Conservation (phyloP, 2,888 invertebrate genomes). For the Ferdinandea cuprea region DNA sequence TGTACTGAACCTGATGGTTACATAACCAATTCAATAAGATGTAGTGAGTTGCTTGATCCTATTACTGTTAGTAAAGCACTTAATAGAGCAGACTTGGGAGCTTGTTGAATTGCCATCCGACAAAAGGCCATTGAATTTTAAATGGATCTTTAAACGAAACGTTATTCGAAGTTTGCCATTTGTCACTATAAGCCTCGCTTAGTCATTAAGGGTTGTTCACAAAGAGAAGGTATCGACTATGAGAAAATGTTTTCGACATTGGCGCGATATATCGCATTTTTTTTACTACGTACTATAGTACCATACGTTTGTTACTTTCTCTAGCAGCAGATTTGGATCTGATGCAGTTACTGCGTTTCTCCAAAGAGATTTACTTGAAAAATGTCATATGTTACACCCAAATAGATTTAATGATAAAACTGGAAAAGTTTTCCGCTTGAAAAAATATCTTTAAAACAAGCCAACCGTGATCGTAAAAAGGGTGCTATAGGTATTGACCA, state of each 20-base stretch:
- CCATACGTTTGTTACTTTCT: slow-evolving; percentile 9
- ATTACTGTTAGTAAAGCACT: no score
- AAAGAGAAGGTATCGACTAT: slow-evolving; percentile 16
- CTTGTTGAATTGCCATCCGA: neutral
- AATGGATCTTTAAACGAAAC: slow-evolving; percentile 9
- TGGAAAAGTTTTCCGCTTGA: slow-evolving; percentile 23
- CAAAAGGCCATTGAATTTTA: slow-evolving; percentile 10
- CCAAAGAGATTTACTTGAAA: slow-evolving; percentile 39
- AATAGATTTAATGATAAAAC: slow-evolving; percentile 36
- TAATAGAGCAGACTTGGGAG: slow-evolving; percentile 1
- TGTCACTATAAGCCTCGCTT: slow-evolving; percentile 7
- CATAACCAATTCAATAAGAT: no score
- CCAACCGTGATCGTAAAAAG: slow-evolving; percentile 2
- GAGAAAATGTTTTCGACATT: slow-evolving; percentile 12
- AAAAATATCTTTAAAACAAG: slow-evolving; percentile 52
- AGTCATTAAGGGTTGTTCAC: slow-evolving; percentile 19
- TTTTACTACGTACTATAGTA: no score
- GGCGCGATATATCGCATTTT: neutral
- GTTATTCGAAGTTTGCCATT: neutral
- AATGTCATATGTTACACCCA: slow-evolving; percentile 52
- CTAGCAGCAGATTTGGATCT: slow-evolving; percentile 5
- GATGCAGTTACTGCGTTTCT: slow-evolving; percentile 51
- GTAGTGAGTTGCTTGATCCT: no score
- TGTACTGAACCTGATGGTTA: no score
- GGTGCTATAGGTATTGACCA: neutral